Percentiles rank a stretch among this genome's conserved stretches.
Evolutionary conservation across 2,888 invertebrate genomes (phyloP).

Genomic region (Orthonychiurus folsomi): DNA sequence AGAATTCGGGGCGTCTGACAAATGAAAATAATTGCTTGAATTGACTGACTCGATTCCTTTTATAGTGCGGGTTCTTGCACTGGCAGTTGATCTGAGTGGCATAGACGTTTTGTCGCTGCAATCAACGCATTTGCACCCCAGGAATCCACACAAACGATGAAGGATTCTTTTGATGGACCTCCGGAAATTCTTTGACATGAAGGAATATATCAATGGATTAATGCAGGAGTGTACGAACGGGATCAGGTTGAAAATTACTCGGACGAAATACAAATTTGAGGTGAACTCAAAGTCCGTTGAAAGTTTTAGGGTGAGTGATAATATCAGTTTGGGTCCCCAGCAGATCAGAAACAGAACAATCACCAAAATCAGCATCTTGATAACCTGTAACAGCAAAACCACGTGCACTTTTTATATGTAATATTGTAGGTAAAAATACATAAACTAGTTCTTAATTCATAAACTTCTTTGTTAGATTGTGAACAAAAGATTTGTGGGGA

Average conservation of each 20-base stretch:
- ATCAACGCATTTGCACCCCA: slow-evolving; percentile 32
- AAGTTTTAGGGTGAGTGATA: slow-evolving; percentile 45
- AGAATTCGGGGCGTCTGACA: slow-evolving; percentile 29
- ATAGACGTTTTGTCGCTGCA: slow-evolving; percentile 25
- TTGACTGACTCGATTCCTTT: slow-evolving; percentile 33
- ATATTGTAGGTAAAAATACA: no score
- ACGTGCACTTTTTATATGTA: slow-evolving; percentile 3
- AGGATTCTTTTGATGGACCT: slow-evolving; percentile 41
- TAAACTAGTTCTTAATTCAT: no score
- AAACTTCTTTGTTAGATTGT: no score
- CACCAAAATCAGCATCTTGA: slow-evolving; percentile 50
- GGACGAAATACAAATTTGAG: slow-evolving; percentile 42
- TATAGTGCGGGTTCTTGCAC: slow-evolving; percentile 21
- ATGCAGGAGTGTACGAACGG: slow-evolving; percentile 45
- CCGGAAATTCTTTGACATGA: slow-evolving; percentile 45
- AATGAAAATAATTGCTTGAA: slow-evolving; percentile 33
- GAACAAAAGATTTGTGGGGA: no score
- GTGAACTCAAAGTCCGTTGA: slow-evolving; percentile 29
- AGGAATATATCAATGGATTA: slow-evolving; percentile 45
- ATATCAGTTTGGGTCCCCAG: slow-evolving; percentile 49
- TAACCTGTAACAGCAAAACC: slow-evolving; percentile 45
- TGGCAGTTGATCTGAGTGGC: slow-evolving; percentile 32
- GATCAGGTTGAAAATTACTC: slow-evolving; percentile 43
- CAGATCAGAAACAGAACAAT: slow-evolving; percentile 47
- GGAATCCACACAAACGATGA: slow-evolving; percentile 30